These are phyloP conservation scores for Fabriciana adippe DNA, from an alignment of 2,888 invertebrate species.

Conservation along the genomic window DNA sequence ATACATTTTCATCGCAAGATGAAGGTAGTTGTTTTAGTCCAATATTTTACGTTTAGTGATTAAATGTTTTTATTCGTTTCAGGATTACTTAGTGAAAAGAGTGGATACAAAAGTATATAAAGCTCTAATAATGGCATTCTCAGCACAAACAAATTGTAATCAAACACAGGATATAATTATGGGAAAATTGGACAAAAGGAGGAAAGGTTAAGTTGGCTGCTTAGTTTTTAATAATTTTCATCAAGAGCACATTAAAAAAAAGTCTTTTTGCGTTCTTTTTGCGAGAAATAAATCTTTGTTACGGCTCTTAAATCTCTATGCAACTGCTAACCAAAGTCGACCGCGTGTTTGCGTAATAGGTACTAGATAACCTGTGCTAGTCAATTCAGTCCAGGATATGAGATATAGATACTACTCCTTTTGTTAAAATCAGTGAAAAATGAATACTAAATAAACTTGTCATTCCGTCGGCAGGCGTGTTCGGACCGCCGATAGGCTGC, in stretches of 20 bases:
- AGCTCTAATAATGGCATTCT: conserved; percentile 94
- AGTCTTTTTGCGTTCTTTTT: too few species aligned
- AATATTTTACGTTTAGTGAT: not conserved
- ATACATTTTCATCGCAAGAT: too few species aligned
- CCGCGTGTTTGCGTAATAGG: too few species aligned
- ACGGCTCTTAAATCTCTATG: too few species aligned
- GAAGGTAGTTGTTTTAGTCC: not conserved
- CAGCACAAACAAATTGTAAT: conserved; percentile 96
- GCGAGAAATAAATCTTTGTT: too few species aligned
- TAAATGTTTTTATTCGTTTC: conserved; percentile 40
- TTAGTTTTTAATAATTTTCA: too few species aligned
- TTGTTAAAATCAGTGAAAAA: too few species aligned
- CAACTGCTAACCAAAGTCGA: too few species aligned
- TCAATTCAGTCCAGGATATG: too few species aligned
- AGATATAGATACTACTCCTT: too few species aligned
- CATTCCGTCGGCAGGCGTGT: conserved; percentile 84
- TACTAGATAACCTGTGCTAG: too few species aligned
- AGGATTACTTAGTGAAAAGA: conserved; percentile 91
- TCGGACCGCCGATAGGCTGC: conserved; percentile 95
- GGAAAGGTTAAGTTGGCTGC: conserved; percentile 84
- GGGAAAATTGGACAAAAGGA: conserved; percentile 95
- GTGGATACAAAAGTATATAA: conserved; percentile 90
- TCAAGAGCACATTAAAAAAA: not conserved
- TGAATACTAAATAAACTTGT: too few species aligned
- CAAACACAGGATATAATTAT: conserved; percentile 97